phyloP scores from a whole-genome alignment of 2,113 vertebrate species.

The Hiodon alosoides region DNA sequence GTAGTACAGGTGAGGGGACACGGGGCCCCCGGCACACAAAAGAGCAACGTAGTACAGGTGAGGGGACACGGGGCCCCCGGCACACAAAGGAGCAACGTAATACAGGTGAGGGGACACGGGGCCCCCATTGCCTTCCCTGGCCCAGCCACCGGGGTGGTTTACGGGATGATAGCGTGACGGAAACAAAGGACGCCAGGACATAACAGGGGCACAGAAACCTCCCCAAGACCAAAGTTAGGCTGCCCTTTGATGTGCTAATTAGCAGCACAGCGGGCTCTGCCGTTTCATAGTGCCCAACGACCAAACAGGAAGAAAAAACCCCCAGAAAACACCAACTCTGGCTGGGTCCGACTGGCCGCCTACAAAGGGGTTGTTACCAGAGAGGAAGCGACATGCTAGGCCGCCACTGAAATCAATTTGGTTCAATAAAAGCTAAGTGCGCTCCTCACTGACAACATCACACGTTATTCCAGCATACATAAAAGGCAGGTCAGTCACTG shows the following conservation, averaged over 20 bases:
- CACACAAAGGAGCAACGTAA: background rate
- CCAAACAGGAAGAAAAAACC: too few species aligned
- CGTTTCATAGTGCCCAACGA: background rate
- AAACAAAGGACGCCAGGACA: conserved; percentile 12
- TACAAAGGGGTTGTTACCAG: conserved; percentile 16
- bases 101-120: background rate
- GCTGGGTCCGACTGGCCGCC: background rate
- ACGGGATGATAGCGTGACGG: background rate
- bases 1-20: background rate
- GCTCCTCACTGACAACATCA: background rate
- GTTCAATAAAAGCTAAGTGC: background rate
- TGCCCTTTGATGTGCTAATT: conserved; percentile 31
- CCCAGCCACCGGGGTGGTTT: background rate
- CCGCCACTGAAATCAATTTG: conserved; percentile 7
- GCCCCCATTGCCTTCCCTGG: background rate
- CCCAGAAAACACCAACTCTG: background rate
- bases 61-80: background rate
- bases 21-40: too few species aligned
- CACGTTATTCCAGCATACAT: background rate
- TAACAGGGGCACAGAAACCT: conserved; percentile 32
- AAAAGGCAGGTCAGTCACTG: background rate
- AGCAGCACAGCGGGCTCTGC: background rate
- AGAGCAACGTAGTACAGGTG: background rate
- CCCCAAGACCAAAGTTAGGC: conserved; percentile 44
- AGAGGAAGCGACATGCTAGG: background rate